These are phyloP conservation scores for Meloidogyne exigua DNA, from an alignment of 1,140 invertebrate genomes.

Conservation along the genomic window DNA sequence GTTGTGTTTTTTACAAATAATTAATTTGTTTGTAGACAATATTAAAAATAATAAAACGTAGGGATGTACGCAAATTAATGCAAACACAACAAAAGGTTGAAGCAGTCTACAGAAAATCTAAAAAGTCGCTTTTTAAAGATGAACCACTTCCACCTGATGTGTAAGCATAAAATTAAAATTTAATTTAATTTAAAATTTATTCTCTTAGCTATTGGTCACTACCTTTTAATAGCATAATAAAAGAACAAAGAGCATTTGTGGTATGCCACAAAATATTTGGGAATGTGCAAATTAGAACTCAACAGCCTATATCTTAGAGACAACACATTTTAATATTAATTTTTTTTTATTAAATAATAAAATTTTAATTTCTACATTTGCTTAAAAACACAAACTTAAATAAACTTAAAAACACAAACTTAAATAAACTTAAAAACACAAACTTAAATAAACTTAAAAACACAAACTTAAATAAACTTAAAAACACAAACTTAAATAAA, in stretches of 20 bases:
- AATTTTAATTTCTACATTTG: neutral
- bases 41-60: constrained; percentile 9
- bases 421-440: too few species aligned
- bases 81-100: constrained; percentile 56
- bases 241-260: constrained; percentile 56
- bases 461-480: too few species aligned
- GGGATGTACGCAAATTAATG: constrained; percentile 60
- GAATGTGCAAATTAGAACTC: constrained; percentile 54
- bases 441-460: too few species aligned
- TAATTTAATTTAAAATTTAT: constrained; percentile 7
- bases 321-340: too few species aligned
- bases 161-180: constrained; percentile 9
- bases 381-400: too few species aligned
- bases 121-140: constrained; percentile 51
- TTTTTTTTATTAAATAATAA: neutral
- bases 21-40: too few species aligned
- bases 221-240: constrained; percentile 55
- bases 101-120: constrained; percentile 58
- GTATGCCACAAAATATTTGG: constrained; percentile 63
- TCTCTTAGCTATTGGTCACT: constrained; percentile 47
- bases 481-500: too few species aligned
- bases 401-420: too few species aligned
- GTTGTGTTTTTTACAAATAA: too few species aligned
- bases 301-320: neutral
- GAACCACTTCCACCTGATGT: constrained; percentile 45